These are phyloP conservation scores for Auanema freiburgensis DNA, from an alignment of 2,888 invertebrate genomes.

Conservation along the genomic window DNA sequence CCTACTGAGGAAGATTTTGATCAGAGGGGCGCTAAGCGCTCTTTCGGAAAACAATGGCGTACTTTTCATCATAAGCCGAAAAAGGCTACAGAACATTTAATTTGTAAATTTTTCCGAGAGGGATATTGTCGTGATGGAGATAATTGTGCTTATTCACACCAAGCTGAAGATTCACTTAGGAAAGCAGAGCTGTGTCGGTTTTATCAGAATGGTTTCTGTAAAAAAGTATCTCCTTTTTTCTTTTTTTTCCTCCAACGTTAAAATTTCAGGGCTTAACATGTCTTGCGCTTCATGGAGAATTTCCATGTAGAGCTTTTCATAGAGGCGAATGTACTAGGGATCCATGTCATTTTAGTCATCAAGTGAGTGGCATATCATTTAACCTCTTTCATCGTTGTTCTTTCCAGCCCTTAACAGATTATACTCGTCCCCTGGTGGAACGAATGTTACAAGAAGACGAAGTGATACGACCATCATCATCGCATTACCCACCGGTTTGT, in stretches of 20 bases:
- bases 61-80: slow-evolving; percentile 23
- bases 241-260: not conserved
- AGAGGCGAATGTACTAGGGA: slow-evolving; percentile 57
- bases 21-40: slow-evolving; percentile 6
- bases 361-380: slow-evolving; percentile 11
- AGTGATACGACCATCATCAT: slow-evolving; percentile 11
- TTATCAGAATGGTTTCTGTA: slow-evolving; percentile 62
- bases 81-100: slow-evolving; percentile 43
- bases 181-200: slow-evolving; percentile 61
- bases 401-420: slow-evolving; percentile 55
- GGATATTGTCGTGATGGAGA: slow-evolving; percentile 64
- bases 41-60: slow-evolving; percentile 24
- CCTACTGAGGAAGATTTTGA: slow-evolving; percentile 29
- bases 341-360: slow-evolving; percentile 60
- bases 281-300: slow-evolving; percentile 61
- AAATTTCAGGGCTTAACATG: slow-evolving; percentile 43
- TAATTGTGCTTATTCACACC: slow-evolving; percentile 60
- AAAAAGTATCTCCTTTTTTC: slow-evolving; percentile 46
- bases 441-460: slow-evolving; percentile 39
- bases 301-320: slow-evolving; percentile 60
- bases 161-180: slow-evolving; percentile 55
- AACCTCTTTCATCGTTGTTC: not conserved
- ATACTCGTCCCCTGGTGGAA: slow-evolving; percentile 57
- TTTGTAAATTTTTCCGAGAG: slow-evolving; percentile 65
- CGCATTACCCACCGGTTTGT: slow-evolving; percentile 5